Conservation (phyloP, 2,113 vertebrate species). For the Alouatta palliata region DNA sequence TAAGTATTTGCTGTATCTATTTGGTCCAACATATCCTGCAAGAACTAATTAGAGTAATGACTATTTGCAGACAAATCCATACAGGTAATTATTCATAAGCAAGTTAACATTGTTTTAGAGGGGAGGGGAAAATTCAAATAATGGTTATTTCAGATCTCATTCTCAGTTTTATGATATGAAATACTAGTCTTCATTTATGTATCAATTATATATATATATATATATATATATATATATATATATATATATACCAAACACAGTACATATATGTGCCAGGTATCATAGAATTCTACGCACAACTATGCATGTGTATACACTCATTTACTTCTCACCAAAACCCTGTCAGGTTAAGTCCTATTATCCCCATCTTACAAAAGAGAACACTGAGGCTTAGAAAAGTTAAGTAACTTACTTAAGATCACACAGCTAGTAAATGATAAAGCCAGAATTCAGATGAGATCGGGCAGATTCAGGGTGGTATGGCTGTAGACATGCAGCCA, state of each 20-base stretch:
- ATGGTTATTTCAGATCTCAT: not conserved
- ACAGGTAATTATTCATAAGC: not conserved
- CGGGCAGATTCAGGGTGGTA: no score
- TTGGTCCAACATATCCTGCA: not conserved
- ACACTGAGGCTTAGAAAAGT: not conserved
- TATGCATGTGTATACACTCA: not conserved
- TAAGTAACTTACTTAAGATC: not conserved
- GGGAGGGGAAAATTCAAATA: not conserved
- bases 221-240: not conserved
- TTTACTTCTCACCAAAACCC: not conserved
- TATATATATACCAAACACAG: not conserved
- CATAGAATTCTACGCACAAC: not conserved
- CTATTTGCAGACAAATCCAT: no score
- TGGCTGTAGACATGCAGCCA: not conserved
- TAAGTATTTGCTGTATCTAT: not conserved
- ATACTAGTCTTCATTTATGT: not conserved
- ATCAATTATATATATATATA: not conserved
- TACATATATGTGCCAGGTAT: not conserved
- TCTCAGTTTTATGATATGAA: not conserved
- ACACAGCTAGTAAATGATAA: not conserved
- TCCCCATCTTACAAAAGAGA: not conserved
- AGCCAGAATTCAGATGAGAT: not conserved
- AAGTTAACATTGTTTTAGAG: not conserved
- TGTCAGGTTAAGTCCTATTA: not conserved
- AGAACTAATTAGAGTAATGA: not conserved